phyloP scores from a whole-genome alignment of 2,888 invertebrate species.

The Caenorhabditis zanzibari region DNA sequence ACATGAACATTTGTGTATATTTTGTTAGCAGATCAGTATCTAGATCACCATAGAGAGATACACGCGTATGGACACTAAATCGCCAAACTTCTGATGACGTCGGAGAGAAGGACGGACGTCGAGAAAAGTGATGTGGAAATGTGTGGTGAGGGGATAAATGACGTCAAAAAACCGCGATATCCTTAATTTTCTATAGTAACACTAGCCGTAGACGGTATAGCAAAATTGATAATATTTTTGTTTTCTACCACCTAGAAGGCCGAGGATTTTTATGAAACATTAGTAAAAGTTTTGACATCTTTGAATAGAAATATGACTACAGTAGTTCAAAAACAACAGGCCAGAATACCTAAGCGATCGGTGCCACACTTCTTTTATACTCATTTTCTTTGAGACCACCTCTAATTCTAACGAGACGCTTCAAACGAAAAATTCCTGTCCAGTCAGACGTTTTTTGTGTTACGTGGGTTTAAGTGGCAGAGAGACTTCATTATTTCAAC shows the following conservation, averaged over 20 bases:
- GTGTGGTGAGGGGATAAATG: constrained; percentile 9
- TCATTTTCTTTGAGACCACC: neutral
- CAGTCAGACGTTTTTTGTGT: constrained; percentile 28
- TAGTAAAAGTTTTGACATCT: neutral
- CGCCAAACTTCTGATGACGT: constrained; percentile 60
- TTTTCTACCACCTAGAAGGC: neutral
- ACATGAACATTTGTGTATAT: neutral
- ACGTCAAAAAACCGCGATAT: constrained; percentile 6
- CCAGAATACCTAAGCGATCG: no score
- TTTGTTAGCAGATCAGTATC: constrained; percentile 43
- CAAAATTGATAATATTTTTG: neutral
- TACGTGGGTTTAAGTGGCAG: constrained; percentile 25
- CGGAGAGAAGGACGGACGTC: constrained; percentile 1
- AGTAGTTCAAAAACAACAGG: no score
- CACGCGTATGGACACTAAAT: constrained; percentile 44
- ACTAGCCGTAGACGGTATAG: neutral
- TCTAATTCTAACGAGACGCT: neutral
- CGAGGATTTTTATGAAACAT: neutral
- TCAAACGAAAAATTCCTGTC: constrained; percentile 12
- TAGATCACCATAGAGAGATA: constrained; percentile 24
- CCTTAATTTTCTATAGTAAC: neutral
- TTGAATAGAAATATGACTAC: neutral
- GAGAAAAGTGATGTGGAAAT: constrained; percentile 30
- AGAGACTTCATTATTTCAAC: constrained; percentile 26
- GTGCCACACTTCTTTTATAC: neutral